Percentiles rank a stretch among this genome's conserved stretches.
These are phyloP conservation scores for Periophthalmus magnuspinnatus DNA, from an alignment of 2,797 vertebrate species.

Conservation along the genomic window DNA sequence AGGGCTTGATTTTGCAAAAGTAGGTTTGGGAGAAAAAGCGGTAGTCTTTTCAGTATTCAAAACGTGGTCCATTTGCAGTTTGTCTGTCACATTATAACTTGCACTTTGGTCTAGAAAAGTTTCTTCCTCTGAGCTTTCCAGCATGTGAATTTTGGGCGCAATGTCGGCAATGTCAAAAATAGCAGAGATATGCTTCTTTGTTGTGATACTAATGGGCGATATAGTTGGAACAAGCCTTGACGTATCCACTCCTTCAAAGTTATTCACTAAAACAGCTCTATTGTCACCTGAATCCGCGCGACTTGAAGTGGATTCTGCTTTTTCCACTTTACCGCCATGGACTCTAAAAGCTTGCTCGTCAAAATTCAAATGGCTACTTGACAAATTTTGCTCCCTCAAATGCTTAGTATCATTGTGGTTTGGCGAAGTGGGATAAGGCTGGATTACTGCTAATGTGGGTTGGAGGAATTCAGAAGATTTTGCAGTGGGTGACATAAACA, in stretches of 20 bases:
- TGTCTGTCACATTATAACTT: neutral
- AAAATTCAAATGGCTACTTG: slow-evolving; percentile 13
- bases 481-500: slow-evolving; percentile 28
- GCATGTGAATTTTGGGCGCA: slow-evolving; percentile 43
- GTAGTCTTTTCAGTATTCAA: slow-evolving; percentile 9
- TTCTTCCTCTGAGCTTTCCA: neutral
- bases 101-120: neutral
- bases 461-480: slow-evolving; percentile 36
- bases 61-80: neutral
- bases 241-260: slow-evolving; percentile 1
- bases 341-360: neutral
- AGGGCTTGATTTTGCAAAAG: slow-evolving; percentile 13
- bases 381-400: slow-evolving; percentile 11
- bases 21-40: neutral
- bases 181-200: slow-evolving; percentile 10
- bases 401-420: neutral
- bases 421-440: slow-evolving; percentile 17
- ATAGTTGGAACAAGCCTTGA: slow-evolving; percentile 1
- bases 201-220: slow-evolving; percentile 9
- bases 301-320: neutral
- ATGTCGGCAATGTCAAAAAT: slow-evolving; percentile 37
- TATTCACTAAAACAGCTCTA: slow-evolving; percentile 1
- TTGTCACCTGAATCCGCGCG: neutral
- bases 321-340: neutral
- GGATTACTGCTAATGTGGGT: slow-evolving; percentile 17